Conservation (phyloP, 2,113 vertebrate genomes). For the Anser brachyrhynchus region DNA sequence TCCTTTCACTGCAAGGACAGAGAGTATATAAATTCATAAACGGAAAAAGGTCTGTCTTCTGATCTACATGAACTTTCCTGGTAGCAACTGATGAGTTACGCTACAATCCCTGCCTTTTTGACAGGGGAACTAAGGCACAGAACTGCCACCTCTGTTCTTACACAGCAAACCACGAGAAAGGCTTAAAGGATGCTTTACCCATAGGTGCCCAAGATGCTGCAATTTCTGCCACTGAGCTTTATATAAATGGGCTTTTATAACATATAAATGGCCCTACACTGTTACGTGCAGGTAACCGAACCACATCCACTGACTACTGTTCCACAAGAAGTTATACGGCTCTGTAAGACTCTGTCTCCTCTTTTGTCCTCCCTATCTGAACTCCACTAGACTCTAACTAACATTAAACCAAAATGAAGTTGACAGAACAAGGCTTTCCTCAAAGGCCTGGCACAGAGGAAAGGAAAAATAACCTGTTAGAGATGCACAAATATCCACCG, state of each 20-base stretch:
- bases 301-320: not conserved
- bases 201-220: not conserved
- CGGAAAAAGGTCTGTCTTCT: not conserved
- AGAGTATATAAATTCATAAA: constrained; percentile 20
- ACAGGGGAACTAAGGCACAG: not conserved
- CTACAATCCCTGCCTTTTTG: not conserved
- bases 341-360: not conserved
- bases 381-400: not conserved
- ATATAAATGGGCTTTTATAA: not conserved
- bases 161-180: not conserved
- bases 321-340: not conserved
- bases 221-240: not conserved
- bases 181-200: not conserved
- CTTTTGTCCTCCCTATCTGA: not conserved
- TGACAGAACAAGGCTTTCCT: not conserved
- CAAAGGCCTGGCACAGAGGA: not conserved
- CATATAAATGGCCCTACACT: not conserved
- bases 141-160: not conserved
- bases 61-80: not conserved
- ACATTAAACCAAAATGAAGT: not conserved
- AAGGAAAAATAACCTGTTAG: constrained; percentile 3
- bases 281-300: not conserved
- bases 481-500: not conserved
- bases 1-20: not conserved
- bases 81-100: not conserved